phyloP scores from a whole-genome alignment of 2,113 vertebrate species.

The Seriola dumerili region DNA sequence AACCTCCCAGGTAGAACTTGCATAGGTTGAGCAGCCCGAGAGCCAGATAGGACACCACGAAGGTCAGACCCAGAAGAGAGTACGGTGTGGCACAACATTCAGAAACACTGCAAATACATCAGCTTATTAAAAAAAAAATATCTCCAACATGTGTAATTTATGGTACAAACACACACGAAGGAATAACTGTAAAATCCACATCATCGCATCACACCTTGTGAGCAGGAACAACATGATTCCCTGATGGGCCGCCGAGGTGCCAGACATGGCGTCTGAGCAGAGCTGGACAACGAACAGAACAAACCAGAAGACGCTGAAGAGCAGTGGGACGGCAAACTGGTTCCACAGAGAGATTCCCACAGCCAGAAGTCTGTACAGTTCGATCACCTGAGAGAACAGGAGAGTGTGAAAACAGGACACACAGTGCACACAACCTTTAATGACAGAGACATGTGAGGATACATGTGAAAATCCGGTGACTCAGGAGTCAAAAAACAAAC shows the following conservation, averaged over 20 bases:
- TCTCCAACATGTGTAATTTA: neutral
- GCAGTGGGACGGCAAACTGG: slow-evolving; percentile 86
- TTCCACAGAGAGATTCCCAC: slow-evolving; percentile 89
- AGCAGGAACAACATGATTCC: slow-evolving; percentile 87
- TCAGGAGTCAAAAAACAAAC: too few species aligned
- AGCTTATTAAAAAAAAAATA: neutral
- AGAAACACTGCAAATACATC: slow-evolving; percentile 81
- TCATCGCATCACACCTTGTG: slow-evolving; percentile 81
- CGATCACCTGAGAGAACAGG: slow-evolving; percentile 77
- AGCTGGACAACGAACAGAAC: slow-evolving; percentile 87
- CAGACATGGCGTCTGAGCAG: slow-evolving; percentile 72
- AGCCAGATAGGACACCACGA: slow-evolving; percentile 90
- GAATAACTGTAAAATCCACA: neutral
- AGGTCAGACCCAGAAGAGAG: slow-evolving; percentile 89
- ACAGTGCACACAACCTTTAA: neutral
- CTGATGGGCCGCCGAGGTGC: slow-evolving; percentile 76
- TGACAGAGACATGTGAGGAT: neutral
- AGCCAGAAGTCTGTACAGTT: slow-evolving; percentile 84
- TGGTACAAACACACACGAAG: neutral
- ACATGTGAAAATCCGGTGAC: too few species aligned
- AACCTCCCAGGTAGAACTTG: slow-evolving; percentile 90
- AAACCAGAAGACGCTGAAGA: slow-evolving; percentile 91
- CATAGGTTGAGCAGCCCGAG: slow-evolving; percentile 88
- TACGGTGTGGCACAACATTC: slow-evolving; percentile 90
- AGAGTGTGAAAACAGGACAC: neutral